Conservation (phyloP, 2,888 invertebrate genomes). For the Myathropa florea region DNA sequence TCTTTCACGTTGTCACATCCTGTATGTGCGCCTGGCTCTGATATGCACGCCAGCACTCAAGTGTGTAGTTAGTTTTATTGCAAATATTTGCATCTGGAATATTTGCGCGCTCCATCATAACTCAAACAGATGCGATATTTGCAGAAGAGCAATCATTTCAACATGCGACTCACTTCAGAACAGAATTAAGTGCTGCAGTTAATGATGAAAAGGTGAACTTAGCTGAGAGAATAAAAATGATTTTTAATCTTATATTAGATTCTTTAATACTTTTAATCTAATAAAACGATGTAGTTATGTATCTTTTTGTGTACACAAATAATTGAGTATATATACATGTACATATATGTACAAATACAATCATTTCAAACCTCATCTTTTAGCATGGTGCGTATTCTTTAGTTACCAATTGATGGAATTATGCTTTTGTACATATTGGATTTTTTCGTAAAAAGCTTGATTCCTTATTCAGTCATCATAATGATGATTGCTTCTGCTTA, state of each 20-base stretch:
- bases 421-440: too few species aligned
- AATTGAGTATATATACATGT: background rate
- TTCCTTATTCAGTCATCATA: too few species aligned
- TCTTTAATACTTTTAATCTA: too few species aligned
- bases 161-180: constrained; percentile 79
- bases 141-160: constrained; percentile 80
- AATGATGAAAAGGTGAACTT: constrained; percentile 71
- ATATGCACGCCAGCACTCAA: constrained; percentile 75
- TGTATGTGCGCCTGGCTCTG: constrained; percentile 68
- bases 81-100: constrained; percentile 80
- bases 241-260: background rate
- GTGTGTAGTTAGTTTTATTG: constrained; percentile 78
- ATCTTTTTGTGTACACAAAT: too few species aligned
- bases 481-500: too few species aligned
- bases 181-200: constrained; percentile 77
- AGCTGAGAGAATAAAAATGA: constrained; percentile 45
- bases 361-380: too few species aligned
- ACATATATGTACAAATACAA: background rate
- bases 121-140: constrained; percentile 80
- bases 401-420: too few species aligned
- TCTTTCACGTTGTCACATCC: constrained; percentile 44
- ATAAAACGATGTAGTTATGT: too few species aligned
- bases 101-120: constrained; percentile 80
- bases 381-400: too few species aligned
- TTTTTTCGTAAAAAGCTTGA: too few species aligned